Evolutionary conservation across 1,140 invertebrate genomes (phyloP), one percentile per base, ranked within the genome.

Genomic region (Drosophila bifasciata): DNA sequence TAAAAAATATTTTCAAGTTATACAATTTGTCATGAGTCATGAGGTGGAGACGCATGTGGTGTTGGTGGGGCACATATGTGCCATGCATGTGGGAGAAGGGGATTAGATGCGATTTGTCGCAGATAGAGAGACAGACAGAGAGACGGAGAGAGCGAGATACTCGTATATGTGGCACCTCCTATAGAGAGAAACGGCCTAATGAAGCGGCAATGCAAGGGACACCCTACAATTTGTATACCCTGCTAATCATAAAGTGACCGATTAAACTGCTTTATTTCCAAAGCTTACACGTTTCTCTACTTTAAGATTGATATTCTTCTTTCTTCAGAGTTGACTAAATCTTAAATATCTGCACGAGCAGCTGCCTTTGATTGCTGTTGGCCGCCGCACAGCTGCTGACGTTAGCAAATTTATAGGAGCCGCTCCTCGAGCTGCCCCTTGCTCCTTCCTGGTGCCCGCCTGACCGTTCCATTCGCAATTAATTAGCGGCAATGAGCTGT

Each of bases 401-500:
- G 79, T 52, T 23, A 40, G 40, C 43, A 32, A 57, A 69, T 63
- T 73, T 60, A 63, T 67, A 49, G 68, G 28, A 40, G 36, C 56
- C 16, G 19, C 25, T 3, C 7, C 13, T 5, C 6, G 17, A 39
- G 16, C 43, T 46, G 8, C 41, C 44, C 50, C 46, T 43, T 63
- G 45, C 55, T 56, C 41, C 51, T 68, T 56, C 41, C 51, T 68
- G 66, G 21, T 66, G 58, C 62, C 74, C 67, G 80, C 67, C 80
- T 69, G 77, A 79, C 58, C 68, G 73, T 56, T 80, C 68, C 63
- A 61, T 59, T 86, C 68, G 81, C 81, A 86, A 85, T 85, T 85
- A 85, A 85, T 85, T 85, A 85, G 79, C 68, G 58, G 77, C 81
- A 85, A 85, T 85, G 81, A 86, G 80, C 79, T 85, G 83, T 80